Conservation (phyloP, 1,140 invertebrate species). For the Tetragonula clypearis region DNA sequence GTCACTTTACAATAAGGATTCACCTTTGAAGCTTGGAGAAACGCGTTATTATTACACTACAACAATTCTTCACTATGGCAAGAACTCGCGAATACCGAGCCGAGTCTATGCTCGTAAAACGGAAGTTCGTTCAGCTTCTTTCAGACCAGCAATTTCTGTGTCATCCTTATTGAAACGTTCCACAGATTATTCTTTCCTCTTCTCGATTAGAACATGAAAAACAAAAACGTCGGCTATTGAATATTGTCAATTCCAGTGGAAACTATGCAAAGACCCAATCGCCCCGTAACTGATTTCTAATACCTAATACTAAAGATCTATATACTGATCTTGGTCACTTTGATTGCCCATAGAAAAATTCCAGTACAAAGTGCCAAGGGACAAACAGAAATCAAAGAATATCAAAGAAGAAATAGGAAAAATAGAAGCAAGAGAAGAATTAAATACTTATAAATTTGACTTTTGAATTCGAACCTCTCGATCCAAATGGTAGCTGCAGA, state of each 20-base stretch:
- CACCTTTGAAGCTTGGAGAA: background rate
- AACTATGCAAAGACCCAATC: too few species aligned
- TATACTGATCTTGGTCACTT: background rate
- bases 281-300: background rate
- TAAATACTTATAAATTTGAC: too few species aligned
- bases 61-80: conserved; percentile 3
- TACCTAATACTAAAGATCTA: too few species aligned
- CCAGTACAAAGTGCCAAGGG: background rate
- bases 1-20: background rate
- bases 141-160: background rate
- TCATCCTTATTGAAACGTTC: background rate
- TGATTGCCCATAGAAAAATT: too few species aligned
- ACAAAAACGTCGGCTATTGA: background rate
- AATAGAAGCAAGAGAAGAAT: background rate
- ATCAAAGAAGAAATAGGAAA: background rate
- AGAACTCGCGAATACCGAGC: background rate
- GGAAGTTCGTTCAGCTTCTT: background rate
- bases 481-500: conserved; percentile 9
- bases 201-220: background rate
- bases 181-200: background rate
- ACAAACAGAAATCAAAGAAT: background rate
- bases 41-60: conserved; percentile 7
- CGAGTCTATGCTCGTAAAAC: conserved; percentile 5
- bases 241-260: background rate
- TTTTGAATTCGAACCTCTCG: conserved; percentile 40